Evolutionary conservation across 53 echinoderm and acorn worm genomes (phyloP), one percentile per base, ranked within the genome.

Genomic region (Henricia sp.): DNA sequence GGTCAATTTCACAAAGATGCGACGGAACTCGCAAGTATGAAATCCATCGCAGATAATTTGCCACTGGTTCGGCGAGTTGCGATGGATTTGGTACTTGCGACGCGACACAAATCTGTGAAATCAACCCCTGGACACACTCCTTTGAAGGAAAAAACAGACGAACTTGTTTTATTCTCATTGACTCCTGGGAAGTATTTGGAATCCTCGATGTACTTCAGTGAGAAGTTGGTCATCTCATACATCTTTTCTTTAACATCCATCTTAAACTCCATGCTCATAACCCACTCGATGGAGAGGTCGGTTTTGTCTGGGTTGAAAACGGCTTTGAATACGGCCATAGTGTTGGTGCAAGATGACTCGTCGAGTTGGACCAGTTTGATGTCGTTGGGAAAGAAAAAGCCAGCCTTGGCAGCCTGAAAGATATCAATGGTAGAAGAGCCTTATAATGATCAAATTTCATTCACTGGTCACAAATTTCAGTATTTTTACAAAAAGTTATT

Each of bases 191-290:
- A 80, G 50, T 33, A 39, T 1, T 0, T 20, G 8, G 32, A 0
- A 11, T 80, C 80, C 63, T 33, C 16, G 2, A 16, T 13, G 50
- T 63, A 80, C 12, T 44, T 10, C 20, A 80, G 62, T 21, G 33
- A 24, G 80, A 80, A 80, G 80, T 80, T 80, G 29, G 80, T 48
- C 50, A 80, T 25, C 20, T 63, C 48, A 36, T 65, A 80, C 33
- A 17, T 63, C n/a, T 39, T 42, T 0, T 42, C 34, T 30, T 62
- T 64, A 35, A n/a, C n/a, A n/a, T 50, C 28, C 80, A 50, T 80
- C 35, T 17, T 46, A 16, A 63, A 80, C 10, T 25, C 46, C 80
- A 80, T 39, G 16, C 63, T 27, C 43, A 64, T 62, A 10, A 1
- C n/a, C 80, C 80, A 80, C 38, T 57, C 52, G 1, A 57, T 55